Evolutionary conservation across 1,140 invertebrate species (phyloP).

Genomic region (Apis laboriosa): DNA sequence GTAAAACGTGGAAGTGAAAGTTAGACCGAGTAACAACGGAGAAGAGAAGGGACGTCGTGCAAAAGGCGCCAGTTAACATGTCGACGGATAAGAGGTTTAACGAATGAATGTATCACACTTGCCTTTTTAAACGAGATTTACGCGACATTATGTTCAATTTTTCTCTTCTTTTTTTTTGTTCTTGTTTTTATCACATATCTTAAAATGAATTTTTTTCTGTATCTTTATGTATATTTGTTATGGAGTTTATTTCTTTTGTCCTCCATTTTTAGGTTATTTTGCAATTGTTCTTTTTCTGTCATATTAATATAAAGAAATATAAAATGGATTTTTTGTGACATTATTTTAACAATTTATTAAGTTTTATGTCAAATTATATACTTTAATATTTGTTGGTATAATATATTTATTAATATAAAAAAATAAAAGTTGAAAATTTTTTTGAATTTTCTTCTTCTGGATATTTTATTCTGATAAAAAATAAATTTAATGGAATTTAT

Average conservation of each 20-base stretch:
- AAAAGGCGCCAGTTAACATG: constrained; percentile 39
- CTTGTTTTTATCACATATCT: background rate
- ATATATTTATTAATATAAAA: no score
- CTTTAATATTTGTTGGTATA: no score
- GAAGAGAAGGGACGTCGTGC: background rate
- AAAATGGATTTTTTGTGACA: no score
- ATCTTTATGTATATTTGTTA: background rate
- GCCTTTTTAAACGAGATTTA: constrained; percentile 14
- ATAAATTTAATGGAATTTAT: background rate
- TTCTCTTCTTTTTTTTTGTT: background rate
- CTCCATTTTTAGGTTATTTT: no score
- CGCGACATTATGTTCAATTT: background rate
- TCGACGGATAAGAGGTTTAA: constrained; percentile 19
- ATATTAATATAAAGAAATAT: no score
- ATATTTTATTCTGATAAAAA: background rate
- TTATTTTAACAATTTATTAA: no score
- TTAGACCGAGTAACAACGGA: constrained; percentile 14
- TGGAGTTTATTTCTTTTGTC: background rate
- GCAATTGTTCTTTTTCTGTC: no score
- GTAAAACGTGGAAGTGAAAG: constrained; percentile 65
- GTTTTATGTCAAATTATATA: no score
- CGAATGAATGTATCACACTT: constrained; percentile 5
- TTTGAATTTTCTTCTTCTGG: background rate
- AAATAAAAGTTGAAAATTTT: background rate
- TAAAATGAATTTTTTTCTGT: background rate